These are phyloP conservation scores for Centropus unirufus DNA, from an alignment of 2,113 vertebrate genomes.

Conservation along the genomic window DNA sequence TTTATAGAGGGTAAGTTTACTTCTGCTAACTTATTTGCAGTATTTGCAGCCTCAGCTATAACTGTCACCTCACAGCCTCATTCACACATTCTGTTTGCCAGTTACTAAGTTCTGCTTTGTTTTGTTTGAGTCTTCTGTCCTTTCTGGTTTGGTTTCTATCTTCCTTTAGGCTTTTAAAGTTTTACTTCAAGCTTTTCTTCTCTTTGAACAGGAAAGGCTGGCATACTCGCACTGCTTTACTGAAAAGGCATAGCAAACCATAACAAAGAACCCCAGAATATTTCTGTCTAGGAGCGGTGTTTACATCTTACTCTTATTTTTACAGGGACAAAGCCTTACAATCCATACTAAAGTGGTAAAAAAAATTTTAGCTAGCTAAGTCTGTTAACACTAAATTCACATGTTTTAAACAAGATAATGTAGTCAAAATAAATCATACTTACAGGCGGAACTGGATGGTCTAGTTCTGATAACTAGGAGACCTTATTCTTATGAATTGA, in stretches of 20 bases:
- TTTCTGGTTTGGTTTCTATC: not conserved
- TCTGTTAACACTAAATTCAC: not conserved
- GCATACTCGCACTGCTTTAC: not conserved
- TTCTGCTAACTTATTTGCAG: not conserved
- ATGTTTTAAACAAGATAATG: not conserved
- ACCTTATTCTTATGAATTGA: not conserved
- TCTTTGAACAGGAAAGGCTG: not conserved
- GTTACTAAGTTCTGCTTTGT: not conserved
- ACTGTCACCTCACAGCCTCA: not conserved
- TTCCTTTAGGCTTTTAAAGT: slow-evolving; percentile 36
- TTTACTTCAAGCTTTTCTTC: not conserved
- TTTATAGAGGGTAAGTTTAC: not conserved
- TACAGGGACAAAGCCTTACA: not conserved
- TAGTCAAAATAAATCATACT: not conserved
- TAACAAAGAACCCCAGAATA: not conserved
- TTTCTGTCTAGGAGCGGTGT: not conserved
- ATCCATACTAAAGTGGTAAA: not conserved
- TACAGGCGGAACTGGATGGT: not conserved
- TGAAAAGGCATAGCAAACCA: not conserved
- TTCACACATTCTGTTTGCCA: slow-evolving; percentile 34
- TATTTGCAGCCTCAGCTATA: not conserved
- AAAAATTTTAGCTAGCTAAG: not conserved
- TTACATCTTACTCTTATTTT: not conserved
- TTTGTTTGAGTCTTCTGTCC: slow-evolving; percentile 11
- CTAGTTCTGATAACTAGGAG: not conserved